These are phyloP conservation scores for Deilephila porcellus DNA, from an alignment of 2,888 invertebrate genomes.

Conservation along the genomic window DNA sequence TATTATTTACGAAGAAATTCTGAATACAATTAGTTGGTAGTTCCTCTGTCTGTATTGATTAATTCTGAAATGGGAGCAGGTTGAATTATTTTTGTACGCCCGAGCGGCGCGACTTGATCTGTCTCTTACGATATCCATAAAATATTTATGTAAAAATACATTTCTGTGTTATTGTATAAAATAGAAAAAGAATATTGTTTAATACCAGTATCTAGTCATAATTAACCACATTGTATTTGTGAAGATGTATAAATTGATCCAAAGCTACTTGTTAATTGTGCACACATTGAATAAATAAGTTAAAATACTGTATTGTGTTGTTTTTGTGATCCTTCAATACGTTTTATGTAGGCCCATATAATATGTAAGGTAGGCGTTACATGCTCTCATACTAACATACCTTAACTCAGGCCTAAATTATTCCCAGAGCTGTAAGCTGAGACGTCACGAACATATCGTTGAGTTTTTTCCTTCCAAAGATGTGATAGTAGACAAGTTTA, in stretches of 20 bases:
- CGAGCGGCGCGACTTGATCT: background rate
- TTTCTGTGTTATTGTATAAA: constrained; percentile 24
- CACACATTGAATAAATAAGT: constrained; percentile 79
- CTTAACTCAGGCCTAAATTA: too few relatives aligned
- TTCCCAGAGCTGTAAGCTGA: too few relatives aligned
- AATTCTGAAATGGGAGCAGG: constrained; percentile 3
- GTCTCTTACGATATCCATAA: background rate
- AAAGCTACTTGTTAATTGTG: constrained; percentile 83
- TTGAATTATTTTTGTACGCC: background rate
- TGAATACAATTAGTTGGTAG: background rate
- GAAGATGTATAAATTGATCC: constrained; percentile 71
- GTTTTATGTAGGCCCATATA: too few relatives aligned
- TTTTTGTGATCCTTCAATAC: background rate
- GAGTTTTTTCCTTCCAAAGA: too few relatives aligned
- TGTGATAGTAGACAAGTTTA: too few relatives aligned
- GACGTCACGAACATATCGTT: too few relatives aligned
- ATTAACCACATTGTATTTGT: constrained; percentile 23
- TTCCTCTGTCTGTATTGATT: background rate
- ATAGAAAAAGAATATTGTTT: background rate
- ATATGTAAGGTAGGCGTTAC: too few relatives aligned
- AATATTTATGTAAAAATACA: constrained; percentile 19
- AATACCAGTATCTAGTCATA: constrained; percentile 16
- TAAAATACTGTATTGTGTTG: constrained; percentile 44
- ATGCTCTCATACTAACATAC: too few relatives aligned
- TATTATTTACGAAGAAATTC: background rate